Evolutionary conservation across 2,888 invertebrate genomes (phyloP), one percentile per base, ranked within the genome.

Genomic region (Campoplex capitator): DNA sequence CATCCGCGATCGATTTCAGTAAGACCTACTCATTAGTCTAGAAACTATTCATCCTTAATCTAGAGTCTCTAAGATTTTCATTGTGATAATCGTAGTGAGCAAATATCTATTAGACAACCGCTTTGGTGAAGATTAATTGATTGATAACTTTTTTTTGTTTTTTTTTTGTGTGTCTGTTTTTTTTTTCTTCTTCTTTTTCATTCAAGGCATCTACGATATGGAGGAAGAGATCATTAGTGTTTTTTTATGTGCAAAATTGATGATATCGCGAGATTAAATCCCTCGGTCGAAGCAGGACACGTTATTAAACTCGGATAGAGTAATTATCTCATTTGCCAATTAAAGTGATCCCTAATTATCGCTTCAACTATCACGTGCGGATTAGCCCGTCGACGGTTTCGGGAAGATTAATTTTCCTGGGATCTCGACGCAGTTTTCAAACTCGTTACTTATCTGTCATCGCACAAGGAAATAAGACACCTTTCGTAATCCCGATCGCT

Each of bases 261-360:
- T 79, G 65, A 71, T 35, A 70, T 67, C 68, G 56, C 48, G 16
- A 16, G 62, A 62, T 62, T 62, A 62, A 62, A 58, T 78, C 54
- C 38, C 23, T 2, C 67, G n/a, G 11, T 32, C 58, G 8, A 18
- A 42, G 23, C 23, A 23, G 18, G 13, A 42, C 65, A 54, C 28
- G 70, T 67, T 70, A 70, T 78, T 74, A 28, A 65, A 67, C 67
- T 73, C 58, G 56, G 18, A 45, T 16, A 32, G 76, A 84, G 76
- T 48, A 76, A 86, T 86, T 82, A 84, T 87, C 65, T 62, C 77
- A 65, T 83, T 87, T 83, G 83, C 78, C 82, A 76, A 82, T 82
- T 56, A 82, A 82, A 78, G 68, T 78, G 84, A 86, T 85, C 75
- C 82, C 82, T 84, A 82, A 84, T 88, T 86, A 85, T 83, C 83